phyloP scores from a whole-genome alignment of 2,113 vertebrate species.

The Gallinago paraguaiae region DNA sequence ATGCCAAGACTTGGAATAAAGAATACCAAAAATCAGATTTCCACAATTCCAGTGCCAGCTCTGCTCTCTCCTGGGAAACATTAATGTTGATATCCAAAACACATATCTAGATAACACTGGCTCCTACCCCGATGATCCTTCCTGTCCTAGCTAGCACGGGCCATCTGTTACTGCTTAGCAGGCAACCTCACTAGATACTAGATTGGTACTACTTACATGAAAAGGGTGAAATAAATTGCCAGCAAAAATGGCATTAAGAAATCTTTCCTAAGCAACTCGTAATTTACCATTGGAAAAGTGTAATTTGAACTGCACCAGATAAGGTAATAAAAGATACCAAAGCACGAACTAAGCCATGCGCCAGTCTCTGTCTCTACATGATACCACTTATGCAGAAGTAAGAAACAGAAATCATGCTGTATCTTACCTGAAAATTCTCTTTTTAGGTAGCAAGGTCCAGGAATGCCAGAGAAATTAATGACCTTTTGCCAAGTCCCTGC shows the following conservation, averaged over 20 bases:
- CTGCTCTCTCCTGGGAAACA: conserved; percentile 2
- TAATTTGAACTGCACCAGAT: not conserved
- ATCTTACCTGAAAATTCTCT: not conserved
- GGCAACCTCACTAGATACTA: not conserved
- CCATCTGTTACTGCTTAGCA: conserved; percentile 47
- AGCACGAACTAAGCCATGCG: not conserved
- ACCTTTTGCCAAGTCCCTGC: not conserved
- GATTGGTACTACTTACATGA: not conserved
- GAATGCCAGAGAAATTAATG: not conserved
- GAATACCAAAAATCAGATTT: conserved; percentile 9
- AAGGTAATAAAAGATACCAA: not conserved
- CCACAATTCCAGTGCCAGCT: not conserved
- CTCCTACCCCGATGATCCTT: not conserved
- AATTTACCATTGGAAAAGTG: conserved; percentile 6
- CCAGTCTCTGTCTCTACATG: not conserved
- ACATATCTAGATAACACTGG: not conserved
- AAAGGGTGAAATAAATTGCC: conserved; percentile 13
- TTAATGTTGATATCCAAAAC: not conserved
- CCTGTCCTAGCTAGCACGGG: not conserved
- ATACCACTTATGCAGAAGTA: not conserved
- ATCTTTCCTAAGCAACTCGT: not conserved
- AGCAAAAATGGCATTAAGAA: conserved; percentile 5
- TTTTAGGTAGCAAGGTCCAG: not conserved
- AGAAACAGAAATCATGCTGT: not conserved
- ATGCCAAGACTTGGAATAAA: conserved; percentile 2